phyloP scores from a whole-genome alignment of 1,140 invertebrate species.

The Drosophila kepulauana region DNA sequence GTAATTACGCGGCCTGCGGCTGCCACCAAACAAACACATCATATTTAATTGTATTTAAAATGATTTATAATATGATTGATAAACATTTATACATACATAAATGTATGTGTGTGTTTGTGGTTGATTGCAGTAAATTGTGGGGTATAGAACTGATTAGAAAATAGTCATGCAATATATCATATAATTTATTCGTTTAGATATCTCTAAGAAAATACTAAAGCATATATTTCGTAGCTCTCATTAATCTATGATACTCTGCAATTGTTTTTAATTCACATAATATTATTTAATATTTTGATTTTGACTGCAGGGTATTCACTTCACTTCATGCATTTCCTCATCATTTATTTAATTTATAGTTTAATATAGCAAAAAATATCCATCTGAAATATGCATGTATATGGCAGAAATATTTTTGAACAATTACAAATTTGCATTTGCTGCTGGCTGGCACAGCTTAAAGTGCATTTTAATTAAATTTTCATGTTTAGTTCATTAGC shows the following conservation, averaged over 20 bases:
- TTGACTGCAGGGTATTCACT: background rate
- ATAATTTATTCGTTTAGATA: background rate
- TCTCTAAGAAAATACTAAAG: too few species aligned
- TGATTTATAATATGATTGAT: conserved; percentile 43
- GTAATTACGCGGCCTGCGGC: conserved; percentile 37
- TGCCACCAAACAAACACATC: conserved; percentile 26
- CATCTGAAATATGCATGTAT: conserved; percentile 12
- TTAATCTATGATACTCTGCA: too few species aligned
- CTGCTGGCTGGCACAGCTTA: conserved; percentile 36
- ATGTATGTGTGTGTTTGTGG: too few species aligned
- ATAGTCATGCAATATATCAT: background rate
- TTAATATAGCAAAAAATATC: conserved; percentile 2
- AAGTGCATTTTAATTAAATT: conserved; percentile 65
- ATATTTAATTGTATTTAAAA: conserved; percentile 46
- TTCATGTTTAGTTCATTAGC: conserved; percentile 65
- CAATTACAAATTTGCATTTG: conserved; percentile 47
- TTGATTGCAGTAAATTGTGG: background rate
- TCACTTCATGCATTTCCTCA: background rate
- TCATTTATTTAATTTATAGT: conserved; percentile 31
- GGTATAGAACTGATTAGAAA: background rate
- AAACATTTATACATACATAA: conserved; percentile 13
- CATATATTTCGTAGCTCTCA: too few species aligned
- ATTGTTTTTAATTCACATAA: background rate
- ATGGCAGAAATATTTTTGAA: conserved; percentile 36
- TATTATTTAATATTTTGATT: background rate